phyloP scores from a whole-genome alignment of 2,888 invertebrate species.

The Standfussiana lucernea region DNA sequence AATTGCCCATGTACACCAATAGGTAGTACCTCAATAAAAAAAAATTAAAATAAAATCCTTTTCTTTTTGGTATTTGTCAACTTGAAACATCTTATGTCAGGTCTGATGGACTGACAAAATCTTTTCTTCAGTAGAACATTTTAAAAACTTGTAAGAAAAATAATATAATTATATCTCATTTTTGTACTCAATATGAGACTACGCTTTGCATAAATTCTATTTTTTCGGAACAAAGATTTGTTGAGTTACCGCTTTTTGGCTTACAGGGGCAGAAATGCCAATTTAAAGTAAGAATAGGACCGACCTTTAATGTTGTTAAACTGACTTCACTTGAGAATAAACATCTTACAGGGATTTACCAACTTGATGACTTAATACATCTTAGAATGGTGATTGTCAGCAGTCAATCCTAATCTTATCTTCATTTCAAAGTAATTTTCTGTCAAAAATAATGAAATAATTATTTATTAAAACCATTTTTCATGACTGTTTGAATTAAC shows the following conservation, averaged over 20 bases:
- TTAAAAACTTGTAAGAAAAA: background rate
- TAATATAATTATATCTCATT: background rate
- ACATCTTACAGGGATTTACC: background rate
- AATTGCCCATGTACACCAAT: background rate
- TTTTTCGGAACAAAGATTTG: background rate
- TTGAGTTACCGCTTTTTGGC: background rate
- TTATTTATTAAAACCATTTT: background rate
- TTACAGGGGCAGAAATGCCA: background rate
- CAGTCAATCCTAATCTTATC: conserved; percentile 33
- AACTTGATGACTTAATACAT: conserved; percentile 10
- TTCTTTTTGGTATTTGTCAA: background rate
- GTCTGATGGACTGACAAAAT: background rate
- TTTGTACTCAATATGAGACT: background rate
- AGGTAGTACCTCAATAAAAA: background rate
- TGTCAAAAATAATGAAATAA: conserved; percentile 22
- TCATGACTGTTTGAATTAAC: background rate
- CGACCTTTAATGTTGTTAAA: conserved; percentile 21
- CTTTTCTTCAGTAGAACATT: background rate
- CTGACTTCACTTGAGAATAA: conserved; percentile 1
- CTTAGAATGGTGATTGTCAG: conserved; percentile 3
- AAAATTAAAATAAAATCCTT: background rate
- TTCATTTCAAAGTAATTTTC: conserved; percentile 47
- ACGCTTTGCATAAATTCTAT: background rate
- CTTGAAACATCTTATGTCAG: background rate
- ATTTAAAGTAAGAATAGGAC: conserved; percentile 40